Percentiles rank a stretch among this genome's conserved stretches.
phyloP scores from a whole-genome alignment of 1,140 invertebrate species.

The Matsumurasca onukii region DNA sequence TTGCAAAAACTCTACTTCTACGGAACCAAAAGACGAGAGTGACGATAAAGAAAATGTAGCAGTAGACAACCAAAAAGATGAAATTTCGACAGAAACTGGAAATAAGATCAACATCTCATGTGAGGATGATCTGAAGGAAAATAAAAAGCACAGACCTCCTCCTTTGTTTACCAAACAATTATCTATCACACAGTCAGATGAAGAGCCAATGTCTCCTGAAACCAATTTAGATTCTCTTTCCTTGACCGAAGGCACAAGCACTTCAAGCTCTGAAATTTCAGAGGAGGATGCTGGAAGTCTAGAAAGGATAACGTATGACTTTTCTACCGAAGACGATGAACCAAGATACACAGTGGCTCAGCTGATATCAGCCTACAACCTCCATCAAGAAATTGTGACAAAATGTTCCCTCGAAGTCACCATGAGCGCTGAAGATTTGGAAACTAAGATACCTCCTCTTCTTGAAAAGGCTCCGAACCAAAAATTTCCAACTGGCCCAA shows the following conservation, averaged over 20 bases:
- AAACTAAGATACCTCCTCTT: constrained; percentile 34
- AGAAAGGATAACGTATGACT: constrained; percentile 13
- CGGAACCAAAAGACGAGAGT: background rate
- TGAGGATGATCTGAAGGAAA: background rate
- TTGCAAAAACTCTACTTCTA: constrained; percentile 12
- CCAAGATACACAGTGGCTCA: constrained; percentile 56
- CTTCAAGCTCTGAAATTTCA: constrained; percentile 38
- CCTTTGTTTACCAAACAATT: constrained; percentile 21
- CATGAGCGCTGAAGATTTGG: constrained; percentile 26
- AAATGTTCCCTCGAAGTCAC: constrained; percentile 49
- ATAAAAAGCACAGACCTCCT: constrained; percentile 20
- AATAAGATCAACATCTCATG: constrained; percentile 2
- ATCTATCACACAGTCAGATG: constrained; percentile 20
- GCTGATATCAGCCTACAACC: constrained; percentile 55
- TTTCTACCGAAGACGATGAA: constrained; percentile 47
- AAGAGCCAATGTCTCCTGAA: constrained; percentile 26
- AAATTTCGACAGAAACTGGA: constrained; percentile 2
- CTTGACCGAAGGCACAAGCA: constrained; percentile 30
- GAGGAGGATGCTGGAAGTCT: constrained; percentile 37
- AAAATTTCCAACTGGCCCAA: constrained; percentile 55
- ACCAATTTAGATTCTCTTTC: constrained; percentile 32
- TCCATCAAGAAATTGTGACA: constrained; percentile 55
- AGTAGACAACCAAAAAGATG: constrained; percentile 16
- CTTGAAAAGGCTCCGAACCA: constrained; percentile 27
- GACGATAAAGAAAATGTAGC: constrained; percentile 22